Evolutionary conservation across 2,113 vertebrate species (phyloP).

Genomic region (Pelobates fuscus): DNA sequence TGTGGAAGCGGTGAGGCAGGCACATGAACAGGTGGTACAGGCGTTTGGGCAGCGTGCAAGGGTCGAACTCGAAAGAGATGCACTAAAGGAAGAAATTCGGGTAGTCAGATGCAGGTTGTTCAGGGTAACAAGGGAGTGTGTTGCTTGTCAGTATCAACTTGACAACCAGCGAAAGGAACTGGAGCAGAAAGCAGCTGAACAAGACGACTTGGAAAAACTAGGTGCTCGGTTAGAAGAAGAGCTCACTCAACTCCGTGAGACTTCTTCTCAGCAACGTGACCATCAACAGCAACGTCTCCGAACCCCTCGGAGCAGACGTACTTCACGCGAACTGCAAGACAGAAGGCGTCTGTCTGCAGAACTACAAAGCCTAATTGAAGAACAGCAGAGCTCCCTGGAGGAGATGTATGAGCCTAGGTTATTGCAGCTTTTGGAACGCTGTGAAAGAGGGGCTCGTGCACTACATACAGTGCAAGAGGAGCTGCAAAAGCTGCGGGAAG

Average conservation of each 20-base stretch:
- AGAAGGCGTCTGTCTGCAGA: conserved; percentile 76
- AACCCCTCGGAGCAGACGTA: conserved; percentile 57
- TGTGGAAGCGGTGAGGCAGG: conserved; percentile 70
- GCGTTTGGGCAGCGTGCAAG: conserved; percentile 78
- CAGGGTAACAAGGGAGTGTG: conserved; percentile 77
- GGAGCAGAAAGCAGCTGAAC: conserved; percentile 67
- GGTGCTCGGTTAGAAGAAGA: conserved; percentile 76
- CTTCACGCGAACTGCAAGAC: conserved; percentile 75
- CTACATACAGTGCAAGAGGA: conserved; percentile 77
- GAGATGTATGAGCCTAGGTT: conserved; percentile 86
- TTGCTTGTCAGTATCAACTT: conserved; percentile 80
- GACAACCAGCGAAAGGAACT: conserved; percentile 74
- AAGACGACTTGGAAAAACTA: conserved; percentile 73
- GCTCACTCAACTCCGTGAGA: conserved; percentile 67
- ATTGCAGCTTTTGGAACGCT: conserved; percentile 79
- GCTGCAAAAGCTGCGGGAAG: conserved; percentile 74
- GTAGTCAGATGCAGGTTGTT: conserved; percentile 83
- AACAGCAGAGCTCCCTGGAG: conserved; percentile 79
- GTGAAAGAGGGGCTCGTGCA: conserved; percentile 70
- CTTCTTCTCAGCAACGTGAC: conserved; percentile 73
- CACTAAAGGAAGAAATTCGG: conserved; percentile 75
- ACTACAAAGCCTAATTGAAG: conserved; percentile 82
- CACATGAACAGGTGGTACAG: conserved; percentile 75
- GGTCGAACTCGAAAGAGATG: conserved; percentile 81
- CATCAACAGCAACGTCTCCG: conserved; percentile 65